Evolutionary conservation across 2,797 vertebrate species (phyloP).

Genomic region (Tapera naevia): DNA sequence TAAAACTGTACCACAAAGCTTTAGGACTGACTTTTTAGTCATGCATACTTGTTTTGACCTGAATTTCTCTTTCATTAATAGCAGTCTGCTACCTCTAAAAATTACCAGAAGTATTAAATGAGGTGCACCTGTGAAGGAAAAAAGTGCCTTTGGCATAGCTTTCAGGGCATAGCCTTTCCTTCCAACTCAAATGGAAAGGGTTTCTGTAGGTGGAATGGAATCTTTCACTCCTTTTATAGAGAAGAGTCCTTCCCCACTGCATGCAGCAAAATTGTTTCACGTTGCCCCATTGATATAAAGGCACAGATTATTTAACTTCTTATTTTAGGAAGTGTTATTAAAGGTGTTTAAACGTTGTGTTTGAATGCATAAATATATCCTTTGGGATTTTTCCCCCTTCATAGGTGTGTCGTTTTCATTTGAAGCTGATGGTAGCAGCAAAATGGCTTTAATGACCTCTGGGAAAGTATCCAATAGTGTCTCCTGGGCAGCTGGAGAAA

Average conservation of each 20-base stretch:
- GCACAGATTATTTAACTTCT: neutral
- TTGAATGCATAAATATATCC: neutral
- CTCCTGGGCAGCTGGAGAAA: slow-evolving; percentile 89
- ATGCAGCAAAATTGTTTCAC: neutral
- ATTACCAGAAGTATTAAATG: neutral
- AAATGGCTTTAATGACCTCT: slow-evolving; percentile 89
- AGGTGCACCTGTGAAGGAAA: neutral
- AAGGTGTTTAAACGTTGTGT: neutral
- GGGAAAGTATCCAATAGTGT: slow-evolving; percentile 91
- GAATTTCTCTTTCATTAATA: neutral
- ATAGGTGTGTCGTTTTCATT: slow-evolving; percentile 93
- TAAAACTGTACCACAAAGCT: neutral
- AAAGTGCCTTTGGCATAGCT: neutral
- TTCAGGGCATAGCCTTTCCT: neutral
- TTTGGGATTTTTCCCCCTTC: neutral
- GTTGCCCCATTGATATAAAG: neutral
- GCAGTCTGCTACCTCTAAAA: neutral
- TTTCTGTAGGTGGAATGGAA: neutral
- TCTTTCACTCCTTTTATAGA: neutral
- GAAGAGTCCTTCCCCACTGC: neutral
- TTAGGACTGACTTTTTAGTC: neutral
- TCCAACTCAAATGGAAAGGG: neutral
- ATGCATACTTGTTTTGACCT: neutral
- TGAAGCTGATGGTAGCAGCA: slow-evolving; percentile 89
- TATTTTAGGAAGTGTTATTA: neutral